phyloP scores from a whole-genome alignment of 1,140 invertebrate genomes.

The Palaemon carinicauda region DNA sequence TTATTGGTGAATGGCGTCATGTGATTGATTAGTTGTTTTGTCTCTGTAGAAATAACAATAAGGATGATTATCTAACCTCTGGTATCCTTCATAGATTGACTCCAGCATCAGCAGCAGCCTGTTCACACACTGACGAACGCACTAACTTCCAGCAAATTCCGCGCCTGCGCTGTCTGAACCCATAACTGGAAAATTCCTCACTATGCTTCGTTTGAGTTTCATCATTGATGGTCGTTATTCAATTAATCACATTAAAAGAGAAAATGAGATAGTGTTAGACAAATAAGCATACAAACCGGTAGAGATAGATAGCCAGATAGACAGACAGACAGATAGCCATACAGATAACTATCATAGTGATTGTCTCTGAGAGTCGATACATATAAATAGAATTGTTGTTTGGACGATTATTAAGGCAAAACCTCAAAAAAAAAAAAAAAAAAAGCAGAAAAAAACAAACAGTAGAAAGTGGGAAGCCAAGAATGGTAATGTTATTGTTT shows the following conservation, averaged over 20 bases:
- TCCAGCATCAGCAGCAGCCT: constrained; percentile 19
- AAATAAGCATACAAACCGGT: background rate
- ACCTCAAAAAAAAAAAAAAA: background rate
- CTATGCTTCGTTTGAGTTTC: constrained; percentile 31
- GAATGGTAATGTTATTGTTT: background rate
- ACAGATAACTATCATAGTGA: no score
- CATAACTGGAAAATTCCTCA: constrained; percentile 45
- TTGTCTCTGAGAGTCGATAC: no score
- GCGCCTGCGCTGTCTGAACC: background rate
- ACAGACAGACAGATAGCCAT: background rate
- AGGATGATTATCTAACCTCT: no score
- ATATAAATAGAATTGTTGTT: no score
- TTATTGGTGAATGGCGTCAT: no score
- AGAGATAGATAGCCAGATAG: background rate
- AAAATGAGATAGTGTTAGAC: background rate
- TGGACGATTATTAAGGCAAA: no score
- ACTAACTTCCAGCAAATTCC: background rate
- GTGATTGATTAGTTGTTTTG: no score
- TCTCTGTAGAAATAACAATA: no score
- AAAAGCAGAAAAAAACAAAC: background rate
- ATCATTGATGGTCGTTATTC: constrained; percentile 19
- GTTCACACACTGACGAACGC: background rate
- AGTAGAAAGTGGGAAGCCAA: background rate
- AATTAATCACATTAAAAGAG: background rate
- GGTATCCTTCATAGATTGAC: constrained; percentile 8